These are phyloP conservation scores for Pristionchus entomophagus DNA, from an alignment of 2,888 invertebrate genomes.

Conservation along the genomic window DNA sequence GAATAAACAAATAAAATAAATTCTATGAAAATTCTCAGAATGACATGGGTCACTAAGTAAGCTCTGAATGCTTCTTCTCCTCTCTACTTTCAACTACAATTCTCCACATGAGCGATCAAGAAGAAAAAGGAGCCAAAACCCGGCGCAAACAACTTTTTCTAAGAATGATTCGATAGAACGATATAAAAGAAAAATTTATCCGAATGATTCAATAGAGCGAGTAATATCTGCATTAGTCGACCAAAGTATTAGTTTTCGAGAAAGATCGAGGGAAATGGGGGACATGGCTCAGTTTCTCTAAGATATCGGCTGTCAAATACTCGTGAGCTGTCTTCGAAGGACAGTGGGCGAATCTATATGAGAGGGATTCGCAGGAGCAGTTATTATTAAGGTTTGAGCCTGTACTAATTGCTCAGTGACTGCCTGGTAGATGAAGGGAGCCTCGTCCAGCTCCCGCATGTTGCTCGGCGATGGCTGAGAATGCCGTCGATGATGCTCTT, in stretches of 20 bases:
- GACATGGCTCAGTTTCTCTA: not conserved
- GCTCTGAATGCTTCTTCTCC: not conserved
- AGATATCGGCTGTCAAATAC: not conserved
- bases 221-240: not conserved
- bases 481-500: not conserved
- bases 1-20: too few relatives aligned
- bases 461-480: not conserved
- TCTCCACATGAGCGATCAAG: not conserved
- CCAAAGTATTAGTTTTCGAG: not conserved
- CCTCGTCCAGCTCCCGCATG: not conserved
- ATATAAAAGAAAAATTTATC: not conserved
- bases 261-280: not conserved
- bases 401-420: too few relatives aligned
- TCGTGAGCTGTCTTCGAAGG: not conserved
- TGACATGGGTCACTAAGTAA: not conserved
- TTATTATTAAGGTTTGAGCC: too few relatives aligned
- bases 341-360: not conserved
- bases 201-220: not conserved
- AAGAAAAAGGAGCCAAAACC: not conserved
- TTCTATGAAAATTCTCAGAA: not conserved
- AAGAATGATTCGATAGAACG: not conserved
- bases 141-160: slow-evolving; percentile 13
- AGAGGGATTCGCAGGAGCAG: too few relatives aligned
- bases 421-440: not conserved
- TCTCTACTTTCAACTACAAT: not conserved